phyloP scores from a whole-genome alignment of 1,140 invertebrate species.

The Caenorhabditis brenneri region DNA sequence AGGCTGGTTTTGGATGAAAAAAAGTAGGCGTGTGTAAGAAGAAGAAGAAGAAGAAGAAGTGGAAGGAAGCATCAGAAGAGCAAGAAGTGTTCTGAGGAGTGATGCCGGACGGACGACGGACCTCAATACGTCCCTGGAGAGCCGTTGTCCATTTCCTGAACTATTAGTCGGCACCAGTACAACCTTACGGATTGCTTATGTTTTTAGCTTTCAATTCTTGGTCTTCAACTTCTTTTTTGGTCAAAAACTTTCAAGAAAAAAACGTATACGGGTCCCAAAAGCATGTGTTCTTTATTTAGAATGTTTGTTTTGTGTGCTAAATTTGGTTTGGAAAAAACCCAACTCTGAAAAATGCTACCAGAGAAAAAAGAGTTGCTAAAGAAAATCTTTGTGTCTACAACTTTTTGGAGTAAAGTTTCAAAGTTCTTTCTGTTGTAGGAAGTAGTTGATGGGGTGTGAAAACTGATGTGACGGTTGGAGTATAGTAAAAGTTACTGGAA shows the following conservation, averaged over 20 bases:
- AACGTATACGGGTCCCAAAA: background rate
- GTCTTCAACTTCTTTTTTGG: background rate
- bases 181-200: slow-evolving; percentile 26
- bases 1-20: background rate
- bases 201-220: slow-evolving; percentile 36
- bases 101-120: background rate
- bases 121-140: slow-evolving; percentile 29
- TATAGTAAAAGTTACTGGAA: too few species aligned
- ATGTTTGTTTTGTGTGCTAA: background rate
- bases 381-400: background rate
- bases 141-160: slow-evolving; percentile 30
- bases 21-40: background rate
- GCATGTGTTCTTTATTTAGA: background rate
- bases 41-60: background rate
- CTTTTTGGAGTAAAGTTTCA: background rate
- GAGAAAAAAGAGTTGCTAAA: background rate
- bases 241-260: background rate
- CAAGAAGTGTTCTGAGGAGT: slow-evolving; percentile 19
- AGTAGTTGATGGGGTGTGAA: too few species aligned
- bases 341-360: background rate
- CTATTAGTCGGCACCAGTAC: slow-evolving; percentile 39
- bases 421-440: background rate
- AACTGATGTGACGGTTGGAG: too few species aligned
- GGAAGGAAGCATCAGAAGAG: background rate
- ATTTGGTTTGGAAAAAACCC: background rate